Evolutionary conservation across 2,113 vertebrate genomes (phyloP).

Genomic region (Cyprinodon tularosa): DNA sequence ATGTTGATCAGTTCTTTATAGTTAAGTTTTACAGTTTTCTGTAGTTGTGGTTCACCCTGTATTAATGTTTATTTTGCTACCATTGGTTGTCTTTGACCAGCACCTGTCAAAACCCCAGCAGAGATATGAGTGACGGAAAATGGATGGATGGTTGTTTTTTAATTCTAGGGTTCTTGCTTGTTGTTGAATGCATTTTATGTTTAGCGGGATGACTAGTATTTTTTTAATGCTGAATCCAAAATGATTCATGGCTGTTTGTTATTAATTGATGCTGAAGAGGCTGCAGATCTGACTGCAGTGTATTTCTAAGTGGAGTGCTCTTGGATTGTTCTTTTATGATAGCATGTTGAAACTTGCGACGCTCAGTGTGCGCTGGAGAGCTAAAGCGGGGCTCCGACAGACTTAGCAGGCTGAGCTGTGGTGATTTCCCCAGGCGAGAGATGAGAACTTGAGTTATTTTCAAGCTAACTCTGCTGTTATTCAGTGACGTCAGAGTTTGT

Average conservation of each 20-base stretch:
- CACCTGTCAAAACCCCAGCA: too few relatives aligned
- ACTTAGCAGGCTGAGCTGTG: conserved; percentile 19
- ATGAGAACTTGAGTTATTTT: conserved; percentile 21
- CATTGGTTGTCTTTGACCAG: too few relatives aligned
- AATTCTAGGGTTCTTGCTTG: background rate
- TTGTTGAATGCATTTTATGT: too few relatives aligned
- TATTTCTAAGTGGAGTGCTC: conserved; percentile 7
- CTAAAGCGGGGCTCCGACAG: conserved; percentile 10
- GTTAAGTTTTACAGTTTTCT: too few relatives aligned
- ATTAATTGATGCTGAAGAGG: background rate
- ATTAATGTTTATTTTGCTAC: too few relatives aligned
- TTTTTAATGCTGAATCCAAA: background rate
- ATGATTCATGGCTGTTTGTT: background rate
- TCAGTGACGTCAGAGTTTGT: conserved; percentile 18
- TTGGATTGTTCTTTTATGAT: background rate
- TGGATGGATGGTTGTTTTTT: background rate
- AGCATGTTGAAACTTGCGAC: conserved; percentile 52
- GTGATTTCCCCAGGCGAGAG: conserved; percentile 2
- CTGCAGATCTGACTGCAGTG: background rate
- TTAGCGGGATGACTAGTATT: background rate
- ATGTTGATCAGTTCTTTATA: too few relatives aligned
- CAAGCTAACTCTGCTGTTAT: conserved; percentile 2
- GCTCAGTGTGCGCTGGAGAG: conserved; percentile 18
- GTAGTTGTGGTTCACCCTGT: too few relatives aligned
- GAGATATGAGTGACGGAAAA: too few relatives aligned